A percentile compares a stretch with the other conserved stretches of the same genome.
phyloP scores from a whole-genome alignment of 1,140 invertebrate species.

The Ceratina japonica region DNA sequence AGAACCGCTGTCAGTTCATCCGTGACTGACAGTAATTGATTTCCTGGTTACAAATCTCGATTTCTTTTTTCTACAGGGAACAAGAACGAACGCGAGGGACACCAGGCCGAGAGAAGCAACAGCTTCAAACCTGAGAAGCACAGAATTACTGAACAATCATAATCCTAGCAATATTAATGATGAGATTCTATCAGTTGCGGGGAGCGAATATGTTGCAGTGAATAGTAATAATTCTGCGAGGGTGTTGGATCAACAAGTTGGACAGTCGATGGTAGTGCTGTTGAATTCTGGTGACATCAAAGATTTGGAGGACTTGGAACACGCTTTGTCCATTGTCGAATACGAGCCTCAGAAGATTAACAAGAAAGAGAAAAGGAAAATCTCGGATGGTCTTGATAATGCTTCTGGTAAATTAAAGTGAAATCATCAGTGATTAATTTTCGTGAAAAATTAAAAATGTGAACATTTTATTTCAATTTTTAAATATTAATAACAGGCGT shows the following conservation, averaged over 20 bases:
- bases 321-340: conserved; percentile 46
- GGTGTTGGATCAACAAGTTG: conserved; percentile 23
- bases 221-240: neutral
- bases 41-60: neutral
- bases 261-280: conserved; percentile 36
- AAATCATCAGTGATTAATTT: neutral
- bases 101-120: neutral
- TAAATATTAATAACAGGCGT: too few relatives aligned
- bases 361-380: conserved; percentile 50
- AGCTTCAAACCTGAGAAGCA: neutral
- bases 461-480: neutral
- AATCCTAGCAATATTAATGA: neutral
- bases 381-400: neutral
- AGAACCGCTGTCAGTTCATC: neutral
- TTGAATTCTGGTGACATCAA: conserved; percentile 37
- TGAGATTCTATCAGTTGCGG: conserved; percentile 3
- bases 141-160: neutral
- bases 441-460: too few relatives aligned
- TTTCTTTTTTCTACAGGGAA: neutral
- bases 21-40: neutral
- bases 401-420: conserved; percentile 19
- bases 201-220: neutral
- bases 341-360: conserved; percentile 66
- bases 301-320: conserved; percentile 54
- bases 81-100: neutral